Evolutionary conservation across 2,888 invertebrate genomes (phyloP).

Genomic region (Diaprepes abbreviatus): DNA sequence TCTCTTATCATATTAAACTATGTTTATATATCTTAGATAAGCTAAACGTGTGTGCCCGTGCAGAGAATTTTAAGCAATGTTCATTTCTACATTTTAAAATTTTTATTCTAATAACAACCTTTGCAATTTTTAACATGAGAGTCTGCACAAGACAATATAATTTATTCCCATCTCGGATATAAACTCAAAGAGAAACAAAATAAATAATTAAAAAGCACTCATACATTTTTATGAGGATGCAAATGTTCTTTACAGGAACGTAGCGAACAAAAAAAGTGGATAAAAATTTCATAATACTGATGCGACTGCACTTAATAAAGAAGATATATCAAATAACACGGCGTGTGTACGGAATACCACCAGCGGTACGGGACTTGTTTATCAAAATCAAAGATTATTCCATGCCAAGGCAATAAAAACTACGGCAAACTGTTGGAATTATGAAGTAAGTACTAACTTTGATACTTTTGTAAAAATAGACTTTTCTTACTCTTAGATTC

Average conservation of each 20-base stretch:
- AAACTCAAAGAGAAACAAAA: conserved; percentile 17
- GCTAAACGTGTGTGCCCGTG: no score
- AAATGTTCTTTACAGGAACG: conserved; percentile 30
- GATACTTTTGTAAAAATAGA: no score
- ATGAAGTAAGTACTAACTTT: no score
- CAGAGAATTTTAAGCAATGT: background rate
- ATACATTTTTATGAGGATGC: conserved; percentile 39
- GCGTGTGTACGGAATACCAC: background rate
- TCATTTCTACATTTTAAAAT: background rate
- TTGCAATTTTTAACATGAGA: conserved; percentile 3
- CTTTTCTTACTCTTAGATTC: no score
- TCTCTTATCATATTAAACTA: no score
- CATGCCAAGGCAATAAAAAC: no score
- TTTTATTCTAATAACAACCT: background rate
- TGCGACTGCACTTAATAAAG: conserved; percentile 35
- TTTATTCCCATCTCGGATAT: conserved; percentile 14
- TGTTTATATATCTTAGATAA: no score
- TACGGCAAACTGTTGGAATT: no score
- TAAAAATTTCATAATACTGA: conserved; percentile 39
- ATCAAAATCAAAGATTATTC: no score
- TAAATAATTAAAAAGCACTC: conserved; percentile 35
- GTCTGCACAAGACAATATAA: conserved; percentile 12
- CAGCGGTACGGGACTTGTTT: no score
- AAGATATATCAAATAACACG: conserved; percentile 34
- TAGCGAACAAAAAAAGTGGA: conserved; percentile 24